Base-by-base conservation (phyloP, 92 coral and sea anemone species). In the Heliopora coerulea region DNA sequence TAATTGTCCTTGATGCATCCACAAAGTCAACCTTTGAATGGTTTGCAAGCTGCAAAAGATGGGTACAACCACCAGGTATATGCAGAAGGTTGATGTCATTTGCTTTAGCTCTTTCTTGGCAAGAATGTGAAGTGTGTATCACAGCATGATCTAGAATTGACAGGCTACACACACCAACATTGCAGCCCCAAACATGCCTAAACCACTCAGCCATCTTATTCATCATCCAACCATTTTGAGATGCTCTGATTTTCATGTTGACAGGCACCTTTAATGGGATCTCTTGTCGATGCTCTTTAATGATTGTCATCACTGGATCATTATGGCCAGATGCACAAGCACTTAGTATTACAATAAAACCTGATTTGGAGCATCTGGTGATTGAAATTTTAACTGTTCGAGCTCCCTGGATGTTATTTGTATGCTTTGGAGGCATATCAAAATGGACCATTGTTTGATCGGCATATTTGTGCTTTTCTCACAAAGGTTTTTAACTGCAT, bases 171-270 rank as follows among this genome's bases (percentile, higher is more conserved):
- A 1, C 3, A 67, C 42, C 74, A 19, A 44, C 74, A 44, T 52
- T 37, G n/a, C 19, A 28, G 2, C 74, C 74, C 57, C 74, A 67
- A 17, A 67, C 74, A 15, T 35, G 28, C 54, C 74, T 67, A 9
- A 52, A 67, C 56, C 57, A 44, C 32, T 34, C 23, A 41, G 54
- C 74, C 18, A 32, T 44, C 26, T 67, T 52, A 44, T 67, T 67
- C 32, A 57, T 67, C 74, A 67, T 67, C 74, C 74, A 67, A 56
- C 74, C 27, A 67, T 67, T 65, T 41, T 26, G 57, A 56, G 74
- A 44, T 4, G 74, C 74, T 11, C 23, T 67, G 48, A 67, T 42
- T 23, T 15, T 48, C 13, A 65, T 26, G 49, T 65, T 65, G 49
- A 31, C 52, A 19, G 72, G 49, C 32, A 67, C 49, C 31, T 0